A percentile compares a stretch with the other conserved stretches of the same genome.
These are phyloP conservation scores for Papilio demoleus DNA, from an alignment of 2,888 invertebrate species.

Conservation along the genomic window DNA sequence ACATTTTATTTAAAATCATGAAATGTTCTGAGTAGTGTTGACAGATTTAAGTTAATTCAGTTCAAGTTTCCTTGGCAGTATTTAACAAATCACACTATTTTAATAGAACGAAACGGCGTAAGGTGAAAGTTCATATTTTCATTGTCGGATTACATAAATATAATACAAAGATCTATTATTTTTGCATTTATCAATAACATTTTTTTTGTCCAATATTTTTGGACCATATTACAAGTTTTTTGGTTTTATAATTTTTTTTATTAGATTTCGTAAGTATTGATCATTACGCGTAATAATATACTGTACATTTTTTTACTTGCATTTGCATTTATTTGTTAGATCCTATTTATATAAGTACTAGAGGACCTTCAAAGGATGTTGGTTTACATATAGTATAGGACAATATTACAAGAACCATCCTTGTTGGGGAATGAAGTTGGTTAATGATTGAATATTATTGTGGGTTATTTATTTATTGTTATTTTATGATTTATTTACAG, in stretches of 20 bases:
- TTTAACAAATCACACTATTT: neutral
- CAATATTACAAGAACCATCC: neutral
- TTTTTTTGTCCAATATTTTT: slow-evolving; percentile 1
- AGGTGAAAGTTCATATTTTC: neutral
- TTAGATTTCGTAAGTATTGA: neutral
- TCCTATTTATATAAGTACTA: neutral
- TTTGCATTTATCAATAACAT: slow-evolving; percentile 6
- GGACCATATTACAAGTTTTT: neutral
- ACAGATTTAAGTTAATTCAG: neutral
- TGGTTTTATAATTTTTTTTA: slow-evolving; percentile 12
- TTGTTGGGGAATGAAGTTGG: too few relatives aligned
- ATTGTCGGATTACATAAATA: neutral
- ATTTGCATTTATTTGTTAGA: neutral
- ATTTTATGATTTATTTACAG: too few relatives aligned
- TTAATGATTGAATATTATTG: too few relatives aligned
- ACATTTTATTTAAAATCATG: neutral
- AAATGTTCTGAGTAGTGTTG: neutral
- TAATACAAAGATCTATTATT: neutral
- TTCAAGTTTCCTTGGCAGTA: neutral
- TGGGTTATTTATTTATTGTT: too few relatives aligned
- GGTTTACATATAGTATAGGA: neutral
- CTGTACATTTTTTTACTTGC: neutral
- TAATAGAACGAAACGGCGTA: neutral
- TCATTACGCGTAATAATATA: neutral
- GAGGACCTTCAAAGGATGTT: neutral